Evolutionary conservation across 2,888 invertebrate species (phyloP).

Genomic region (Xanthia togata): DNA sequence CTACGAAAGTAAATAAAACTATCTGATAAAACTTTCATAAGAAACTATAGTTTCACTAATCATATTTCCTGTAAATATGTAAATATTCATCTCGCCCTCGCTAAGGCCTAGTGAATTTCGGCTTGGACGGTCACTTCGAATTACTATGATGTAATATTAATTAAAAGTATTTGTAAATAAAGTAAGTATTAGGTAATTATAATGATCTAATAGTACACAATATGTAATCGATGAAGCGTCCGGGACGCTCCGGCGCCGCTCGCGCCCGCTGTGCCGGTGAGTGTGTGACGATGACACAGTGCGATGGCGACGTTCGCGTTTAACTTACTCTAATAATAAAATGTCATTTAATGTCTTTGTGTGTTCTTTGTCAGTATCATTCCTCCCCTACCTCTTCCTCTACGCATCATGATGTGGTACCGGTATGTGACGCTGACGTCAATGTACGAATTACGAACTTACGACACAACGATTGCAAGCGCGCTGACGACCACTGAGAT

Average conservation of each 20-base stretch:
- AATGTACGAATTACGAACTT: background rate
- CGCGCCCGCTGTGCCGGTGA: no score
- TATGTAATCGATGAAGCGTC: background rate
- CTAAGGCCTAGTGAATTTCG: background rate
- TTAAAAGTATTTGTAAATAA: conserved; percentile 41
- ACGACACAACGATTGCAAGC: background rate
- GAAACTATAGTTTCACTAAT: conserved; percentile 2
- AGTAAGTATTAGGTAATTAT: conserved; percentile 9
- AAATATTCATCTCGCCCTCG: conserved; percentile 28
- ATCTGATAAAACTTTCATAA: background rate
- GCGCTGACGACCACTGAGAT: background rate
- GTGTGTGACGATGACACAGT: background rate
- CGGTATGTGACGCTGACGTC: background rate
- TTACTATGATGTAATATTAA: conserved; percentile 40
- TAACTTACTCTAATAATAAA: conserved; percentile 8
- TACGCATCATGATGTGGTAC: no score
- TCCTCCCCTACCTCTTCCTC: background rate
- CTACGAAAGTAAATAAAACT: conserved; percentile 1
- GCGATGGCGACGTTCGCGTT: background rate
- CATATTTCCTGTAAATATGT: conserved; percentile 42
- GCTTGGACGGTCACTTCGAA: conserved; percentile 34
- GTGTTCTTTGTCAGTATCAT: background rate
- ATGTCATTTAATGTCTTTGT: conserved; percentile 4
- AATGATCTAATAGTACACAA: background rate
- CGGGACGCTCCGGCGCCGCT: background rate